Percentiles rank a stretch among this genome's conserved stretches.
Evolutionary conservation across 2,888 invertebrate species (phyloP).

Genomic region (Spicauda simplicius): DNA sequence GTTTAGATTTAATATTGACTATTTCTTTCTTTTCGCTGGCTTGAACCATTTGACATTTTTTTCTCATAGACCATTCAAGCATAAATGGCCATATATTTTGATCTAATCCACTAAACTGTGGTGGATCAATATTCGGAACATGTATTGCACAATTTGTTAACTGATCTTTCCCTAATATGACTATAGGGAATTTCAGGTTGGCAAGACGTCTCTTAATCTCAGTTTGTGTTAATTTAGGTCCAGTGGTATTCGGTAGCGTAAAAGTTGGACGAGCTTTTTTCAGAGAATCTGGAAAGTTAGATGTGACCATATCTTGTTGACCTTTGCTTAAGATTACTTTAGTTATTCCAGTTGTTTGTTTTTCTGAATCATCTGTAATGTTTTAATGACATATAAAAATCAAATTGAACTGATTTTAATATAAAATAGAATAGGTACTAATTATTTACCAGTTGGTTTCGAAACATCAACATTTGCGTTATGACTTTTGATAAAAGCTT

Average conservation of each 20-base stretch:
- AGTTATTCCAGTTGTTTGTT: constrained; percentile 52
- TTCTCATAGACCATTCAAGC: constrained; percentile 56
- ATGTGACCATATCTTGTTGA: constrained; percentile 37
- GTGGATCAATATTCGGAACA: constrained; percentile 52
- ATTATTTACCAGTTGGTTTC: constrained; percentile 8
- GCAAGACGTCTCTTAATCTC: constrained; percentile 63
- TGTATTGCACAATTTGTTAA: constrained; percentile 53
- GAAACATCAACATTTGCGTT: constrained; percentile 1
- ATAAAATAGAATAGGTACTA: not conserved
- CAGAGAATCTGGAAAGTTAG: constrained; percentile 34
- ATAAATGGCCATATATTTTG: constrained; percentile 73
- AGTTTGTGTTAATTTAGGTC: constrained; percentile 55
- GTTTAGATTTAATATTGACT: constrained; percentile 8
- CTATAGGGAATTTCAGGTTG: constrained; percentile 61
- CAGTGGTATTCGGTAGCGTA: constrained; percentile 48
- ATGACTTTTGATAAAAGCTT: not conserved
- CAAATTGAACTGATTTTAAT: too few species aligned
- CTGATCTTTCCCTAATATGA: constrained; percentile 68
- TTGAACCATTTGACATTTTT: not conserved
- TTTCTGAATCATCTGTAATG: constrained; percentile 35
- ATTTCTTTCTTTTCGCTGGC: constrained; percentile 5
- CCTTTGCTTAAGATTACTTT: constrained; percentile 54
- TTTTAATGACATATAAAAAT: not conserved
- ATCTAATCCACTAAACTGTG: constrained; percentile 65
- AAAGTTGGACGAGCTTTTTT: constrained; percentile 51